Evolutionary conservation across 2,888 invertebrate genomes (phyloP).

Genomic region (Drosophila mulleri): DNA sequence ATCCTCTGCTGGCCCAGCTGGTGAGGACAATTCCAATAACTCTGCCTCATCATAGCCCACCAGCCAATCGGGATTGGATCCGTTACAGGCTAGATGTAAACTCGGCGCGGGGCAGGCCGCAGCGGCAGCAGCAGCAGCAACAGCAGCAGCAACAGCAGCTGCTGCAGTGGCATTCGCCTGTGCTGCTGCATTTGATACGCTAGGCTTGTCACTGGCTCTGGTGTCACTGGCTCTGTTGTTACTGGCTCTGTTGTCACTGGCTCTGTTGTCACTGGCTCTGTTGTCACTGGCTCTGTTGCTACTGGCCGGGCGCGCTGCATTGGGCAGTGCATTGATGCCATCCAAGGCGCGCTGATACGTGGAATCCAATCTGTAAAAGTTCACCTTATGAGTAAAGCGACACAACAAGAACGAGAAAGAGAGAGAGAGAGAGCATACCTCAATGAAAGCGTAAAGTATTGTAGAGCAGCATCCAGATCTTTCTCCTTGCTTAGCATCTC

Average conservation of each 20-base stretch:
- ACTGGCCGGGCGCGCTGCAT: conserved; percentile 58
- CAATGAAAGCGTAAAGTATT: conserved; percentile 83
- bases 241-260: too few species aligned
- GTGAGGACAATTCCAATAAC: conserved; percentile 81
- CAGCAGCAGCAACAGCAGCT: neutral
- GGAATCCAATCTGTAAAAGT: conserved; percentile 78
- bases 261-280: conserved; percentile 2
- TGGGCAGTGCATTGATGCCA: conserved; percentile 82
- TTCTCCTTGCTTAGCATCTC: conserved; percentile 80
- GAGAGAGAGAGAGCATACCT: conserved; percentile 55
- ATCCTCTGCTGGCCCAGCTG: conserved; percentile 83
- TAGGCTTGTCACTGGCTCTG: conserved; percentile 12
- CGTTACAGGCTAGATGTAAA: conserved; percentile 38
- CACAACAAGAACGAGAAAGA: neutral
- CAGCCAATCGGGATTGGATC: conserved; percentile 81
- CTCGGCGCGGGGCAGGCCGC: conserved; percentile 54
- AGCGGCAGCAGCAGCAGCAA: neutral
- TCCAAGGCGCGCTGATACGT: conserved; percentile 81
- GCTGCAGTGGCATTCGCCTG: neutral
- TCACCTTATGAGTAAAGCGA: too few species aligned
- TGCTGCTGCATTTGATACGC: conserved; percentile 6
- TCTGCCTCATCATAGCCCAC: conserved; percentile 82
- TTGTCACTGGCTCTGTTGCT: conserved; percentile 9
- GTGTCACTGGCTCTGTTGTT: conserved; percentile 3
- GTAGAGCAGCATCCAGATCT: conserved; percentile 82